A percentile compares a stretch with the other conserved stretches of the same genome.
Evolutionary conservation across 2,888 invertebrate species (phyloP).

Genomic region (Drosophila infuscata): DNA sequence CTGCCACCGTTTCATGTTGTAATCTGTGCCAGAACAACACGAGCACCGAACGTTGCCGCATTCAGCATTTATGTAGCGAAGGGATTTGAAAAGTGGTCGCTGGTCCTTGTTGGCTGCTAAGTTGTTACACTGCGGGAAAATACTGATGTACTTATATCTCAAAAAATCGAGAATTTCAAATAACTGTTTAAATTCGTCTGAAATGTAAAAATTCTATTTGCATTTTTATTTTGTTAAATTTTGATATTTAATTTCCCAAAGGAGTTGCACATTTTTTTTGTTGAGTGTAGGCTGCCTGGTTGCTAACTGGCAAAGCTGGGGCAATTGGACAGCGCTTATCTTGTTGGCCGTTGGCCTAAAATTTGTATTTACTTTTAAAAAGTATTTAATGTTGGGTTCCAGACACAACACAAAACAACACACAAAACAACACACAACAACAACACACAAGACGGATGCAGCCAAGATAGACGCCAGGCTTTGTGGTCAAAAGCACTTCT

Average conservation of each 20-base stretch:
- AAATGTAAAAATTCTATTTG: background rate
- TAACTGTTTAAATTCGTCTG: background rate
- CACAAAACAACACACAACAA: constrained; percentile 14
- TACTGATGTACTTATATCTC: background rate
- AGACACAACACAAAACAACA: constrained; percentile 30
- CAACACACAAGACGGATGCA: constrained; percentile 26
- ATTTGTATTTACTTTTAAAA: constrained; percentile 70
- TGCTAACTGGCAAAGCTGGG: constrained; percentile 13
- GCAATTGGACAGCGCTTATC: constrained; percentile 61
- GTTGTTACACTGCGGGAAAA: background rate
- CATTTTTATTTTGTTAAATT: background rate
- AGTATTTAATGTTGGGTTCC: constrained; percentile 57
- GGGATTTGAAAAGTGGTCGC: constrained; percentile 51
- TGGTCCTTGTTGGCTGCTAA: constrained; percentile 14
- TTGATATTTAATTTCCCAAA: background rate
- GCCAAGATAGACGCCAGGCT: constrained; percentile 27
- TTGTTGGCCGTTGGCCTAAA: constrained; percentile 54
- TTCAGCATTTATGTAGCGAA: constrained; percentile 51
- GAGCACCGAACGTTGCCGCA: constrained; percentile 46
- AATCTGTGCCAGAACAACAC: constrained; percentile 73
- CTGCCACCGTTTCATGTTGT: constrained; percentile 60
- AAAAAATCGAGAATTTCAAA: background rate
- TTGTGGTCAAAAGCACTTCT: constrained; percentile 8
- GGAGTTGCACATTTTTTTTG: background rate
- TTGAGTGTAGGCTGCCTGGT: background rate